Percentiles rank a stretch among this genome's conserved stretches.
Conservation (phyloP, 2,113 vertebrate species). For the Rhodinocichla rosea region DNA sequence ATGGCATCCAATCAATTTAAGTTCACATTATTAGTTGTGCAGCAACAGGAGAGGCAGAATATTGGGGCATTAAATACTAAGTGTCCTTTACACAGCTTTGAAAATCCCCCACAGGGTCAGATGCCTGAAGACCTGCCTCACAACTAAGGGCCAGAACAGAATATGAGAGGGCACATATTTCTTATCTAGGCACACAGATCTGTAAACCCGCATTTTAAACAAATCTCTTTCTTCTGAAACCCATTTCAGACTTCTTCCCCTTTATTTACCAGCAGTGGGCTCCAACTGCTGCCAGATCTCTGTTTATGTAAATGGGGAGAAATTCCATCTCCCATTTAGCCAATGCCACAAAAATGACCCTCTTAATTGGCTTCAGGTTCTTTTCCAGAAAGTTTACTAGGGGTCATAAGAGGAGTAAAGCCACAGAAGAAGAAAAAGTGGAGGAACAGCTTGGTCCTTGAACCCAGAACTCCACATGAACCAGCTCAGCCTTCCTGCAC, state of each 20-base stretch:
- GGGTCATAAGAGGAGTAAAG: not conserved
- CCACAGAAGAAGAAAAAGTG: not conserved
- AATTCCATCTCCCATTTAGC: not conserved
- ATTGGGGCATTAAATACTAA: not conserved
- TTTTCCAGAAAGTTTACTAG: not conserved
- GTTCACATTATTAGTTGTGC: not conserved
- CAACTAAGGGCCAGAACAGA: not conserved
- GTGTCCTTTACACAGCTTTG: not conserved
- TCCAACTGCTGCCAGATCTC: not conserved
- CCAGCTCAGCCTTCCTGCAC: not conserved
- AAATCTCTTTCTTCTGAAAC: not conserved
- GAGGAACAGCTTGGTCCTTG: not conserved
- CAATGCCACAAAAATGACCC: not conserved
- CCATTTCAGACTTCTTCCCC: not conserved
- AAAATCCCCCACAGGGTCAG: not conserved
- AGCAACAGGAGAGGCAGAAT: not conserved
- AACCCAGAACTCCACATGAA: not conserved
- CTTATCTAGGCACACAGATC: not conserved
- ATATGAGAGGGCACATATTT: not conserved
- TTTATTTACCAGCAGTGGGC: not conserved
- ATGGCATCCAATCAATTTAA: not conserved
- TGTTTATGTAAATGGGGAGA: not conserved
- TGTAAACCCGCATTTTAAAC: not conserved
- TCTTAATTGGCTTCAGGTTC: slow-evolving; percentile 9
- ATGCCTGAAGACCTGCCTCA: not conserved